phyloP scores from a whole-genome alignment of 2,113 vertebrate species.

The Astatotilapia flaviijosephi region DNA sequence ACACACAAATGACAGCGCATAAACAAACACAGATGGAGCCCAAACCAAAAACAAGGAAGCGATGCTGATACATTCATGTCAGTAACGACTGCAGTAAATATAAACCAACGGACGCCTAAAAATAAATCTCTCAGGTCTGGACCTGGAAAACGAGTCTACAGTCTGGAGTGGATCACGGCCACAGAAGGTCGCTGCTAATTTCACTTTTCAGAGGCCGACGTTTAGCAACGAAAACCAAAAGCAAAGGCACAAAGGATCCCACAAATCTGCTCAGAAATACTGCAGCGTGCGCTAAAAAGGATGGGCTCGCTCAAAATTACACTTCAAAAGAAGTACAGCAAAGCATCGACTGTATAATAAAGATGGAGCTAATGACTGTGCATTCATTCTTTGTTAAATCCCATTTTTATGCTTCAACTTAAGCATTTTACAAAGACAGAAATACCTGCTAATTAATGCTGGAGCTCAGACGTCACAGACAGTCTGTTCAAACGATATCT shows the following conservation, averaged over 20 bases:
- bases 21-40: neutral
- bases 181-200: neutral
- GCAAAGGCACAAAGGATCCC: neutral
- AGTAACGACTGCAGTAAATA: neutral
- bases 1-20: neutral
- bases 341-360: neutral
- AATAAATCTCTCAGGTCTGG: neutral
- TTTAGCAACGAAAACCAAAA: fast-evolving
- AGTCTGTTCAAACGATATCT: fast-evolving
- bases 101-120: neutral
- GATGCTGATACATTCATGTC: neutral
- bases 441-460: neutral
- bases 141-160: fast-evolving
- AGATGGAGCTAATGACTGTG: neutral
- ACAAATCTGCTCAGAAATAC: neutral
- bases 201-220: fast-evolving
- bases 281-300: neutral
- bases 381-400: neutral
- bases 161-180: fast-evolving
- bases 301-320: fast-evolving
- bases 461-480: neutral
- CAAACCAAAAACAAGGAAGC: neutral
- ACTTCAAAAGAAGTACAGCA: neutral
- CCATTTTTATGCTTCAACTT: neutral
- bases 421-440: neutral